Percentiles rank a stretch among this genome's conserved stretches.
These are phyloP conservation scores for Halcyon chelicuti DNA, from an alignment of 2,797 vertebrate species.

Conservation along the genomic window DNA sequence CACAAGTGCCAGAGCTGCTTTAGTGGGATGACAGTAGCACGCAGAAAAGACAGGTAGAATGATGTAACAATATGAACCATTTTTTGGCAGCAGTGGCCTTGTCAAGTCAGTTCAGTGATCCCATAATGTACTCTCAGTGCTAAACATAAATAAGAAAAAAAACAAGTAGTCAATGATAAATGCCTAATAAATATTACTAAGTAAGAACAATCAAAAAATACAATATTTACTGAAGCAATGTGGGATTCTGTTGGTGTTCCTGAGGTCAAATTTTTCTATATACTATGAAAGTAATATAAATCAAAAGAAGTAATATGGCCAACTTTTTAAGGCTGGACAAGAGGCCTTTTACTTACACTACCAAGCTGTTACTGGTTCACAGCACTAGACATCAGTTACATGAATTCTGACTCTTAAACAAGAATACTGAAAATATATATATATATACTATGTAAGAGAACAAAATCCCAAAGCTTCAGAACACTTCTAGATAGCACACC, in stretches of 20 bases:
- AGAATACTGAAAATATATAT: not conserved
- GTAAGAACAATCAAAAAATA: not conserved
- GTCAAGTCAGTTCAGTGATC: not conserved
- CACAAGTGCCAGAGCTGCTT: not conserved
- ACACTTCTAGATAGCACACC: not conserved
- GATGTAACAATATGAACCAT: not conserved
- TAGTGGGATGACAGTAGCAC: accelerated
- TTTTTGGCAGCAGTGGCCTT: not conserved
- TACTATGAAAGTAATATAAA: not conserved
- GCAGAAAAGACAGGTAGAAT: not conserved
- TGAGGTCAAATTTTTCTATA: not conserved
- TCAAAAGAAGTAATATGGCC: not conserved
- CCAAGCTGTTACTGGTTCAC: not conserved
- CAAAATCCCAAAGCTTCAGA: not conserved
- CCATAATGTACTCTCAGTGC: not conserved
- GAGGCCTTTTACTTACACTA: not conserved
- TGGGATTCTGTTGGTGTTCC: not conserved
- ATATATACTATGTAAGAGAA: not conserved
- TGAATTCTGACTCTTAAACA: not conserved
- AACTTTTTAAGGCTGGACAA: not conserved
- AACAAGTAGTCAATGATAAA: not conserved
- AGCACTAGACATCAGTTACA: not conserved
- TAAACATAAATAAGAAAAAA: not conserved
- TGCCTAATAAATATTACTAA: not conserved
- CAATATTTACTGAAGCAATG: not conserved